phyloP scores from a whole-genome alignment of 2,113 vertebrate species.

The Anas platyrhynchos region DNA sequence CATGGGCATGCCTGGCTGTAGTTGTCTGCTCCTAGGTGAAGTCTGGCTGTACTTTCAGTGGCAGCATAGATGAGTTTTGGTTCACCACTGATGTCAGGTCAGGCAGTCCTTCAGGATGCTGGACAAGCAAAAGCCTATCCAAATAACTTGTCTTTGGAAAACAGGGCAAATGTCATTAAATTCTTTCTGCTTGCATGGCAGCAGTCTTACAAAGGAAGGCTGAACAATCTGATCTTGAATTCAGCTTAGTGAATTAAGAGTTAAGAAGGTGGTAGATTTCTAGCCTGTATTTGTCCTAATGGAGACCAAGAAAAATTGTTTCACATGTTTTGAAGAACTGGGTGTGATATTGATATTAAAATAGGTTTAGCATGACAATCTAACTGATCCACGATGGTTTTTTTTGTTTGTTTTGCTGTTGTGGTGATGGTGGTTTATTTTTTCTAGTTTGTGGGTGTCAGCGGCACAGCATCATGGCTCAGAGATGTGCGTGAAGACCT shows the following conservation, averaged over 20 bases:
- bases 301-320: neutral
- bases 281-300: neutral
- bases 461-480: fast-evolving
- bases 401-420: too few relatives aligned
- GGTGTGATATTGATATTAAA: neutral
- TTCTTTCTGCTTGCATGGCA: neutral
- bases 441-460: neutral
- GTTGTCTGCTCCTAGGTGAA: fast-evolving
- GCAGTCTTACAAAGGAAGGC: neutral
- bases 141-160: neutral
- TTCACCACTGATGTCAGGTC: fast-evolving
- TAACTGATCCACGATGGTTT: neutral
- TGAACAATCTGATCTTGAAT: neutral
- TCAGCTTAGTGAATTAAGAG: neutral
- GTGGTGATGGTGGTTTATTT: too few relatives aligned
- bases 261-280: neutral
- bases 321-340: neutral
- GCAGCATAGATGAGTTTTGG: fast-evolving
- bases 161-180: fast-evolving
- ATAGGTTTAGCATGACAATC: fast-evolving
- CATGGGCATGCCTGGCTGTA: fast-evolving
- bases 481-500: neutral
- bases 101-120: fast-evolving
- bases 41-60: neutral
- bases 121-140: fast-evolving